A percentile compares a stretch with the other conserved stretches of the same genome.
These are phyloP conservation scores for Pseudopodoces humilis DNA, from an alignment of 2,113 vertebrate genomes.

Conservation along the genomic window DNA sequence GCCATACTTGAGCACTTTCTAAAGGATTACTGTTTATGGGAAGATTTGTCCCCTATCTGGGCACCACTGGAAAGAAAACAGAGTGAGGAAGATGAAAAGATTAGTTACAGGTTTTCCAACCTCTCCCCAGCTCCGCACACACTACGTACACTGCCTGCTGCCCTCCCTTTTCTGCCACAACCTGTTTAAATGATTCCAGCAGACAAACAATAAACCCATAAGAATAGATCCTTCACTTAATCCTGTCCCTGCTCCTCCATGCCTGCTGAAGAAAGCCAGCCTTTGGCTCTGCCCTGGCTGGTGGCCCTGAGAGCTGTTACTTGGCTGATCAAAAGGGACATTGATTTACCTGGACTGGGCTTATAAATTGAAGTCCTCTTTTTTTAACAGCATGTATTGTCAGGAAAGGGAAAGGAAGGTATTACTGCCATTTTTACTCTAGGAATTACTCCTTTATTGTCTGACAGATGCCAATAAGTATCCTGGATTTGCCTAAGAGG, in stretches of 20 bases:
- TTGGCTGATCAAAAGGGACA: neutral
- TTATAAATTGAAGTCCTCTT: neutral
- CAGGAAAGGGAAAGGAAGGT: neutral
- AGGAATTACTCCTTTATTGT: neutral
- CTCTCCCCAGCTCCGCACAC: neutral
- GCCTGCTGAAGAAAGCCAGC: neutral
- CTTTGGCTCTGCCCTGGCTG: neutral
- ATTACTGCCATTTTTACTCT: neutral
- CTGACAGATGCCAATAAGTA: neutral
- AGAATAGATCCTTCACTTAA: neutral
- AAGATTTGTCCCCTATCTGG: slow-evolving; percentile 37
- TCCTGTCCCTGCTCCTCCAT: neutral
- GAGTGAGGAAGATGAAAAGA: slow-evolving; percentile 19
- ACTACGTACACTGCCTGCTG: neutral
- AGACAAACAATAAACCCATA: neutral
- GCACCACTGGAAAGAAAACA: neutral
- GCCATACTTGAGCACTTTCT: slow-evolving; percentile 13
- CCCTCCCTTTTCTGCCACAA: neutral
- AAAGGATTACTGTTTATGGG: slow-evolving; percentile 40
- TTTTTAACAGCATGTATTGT: neutral
- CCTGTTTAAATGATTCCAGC: neutral
- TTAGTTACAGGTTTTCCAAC: slow-evolving; percentile 12
- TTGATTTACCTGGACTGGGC: neutral
- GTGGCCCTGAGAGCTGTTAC: neutral
- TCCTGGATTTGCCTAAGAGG: neutral